Base-by-base conservation (phyloP, 2,113 vertebrate species). In the Malurus cyaneus region DNA sequence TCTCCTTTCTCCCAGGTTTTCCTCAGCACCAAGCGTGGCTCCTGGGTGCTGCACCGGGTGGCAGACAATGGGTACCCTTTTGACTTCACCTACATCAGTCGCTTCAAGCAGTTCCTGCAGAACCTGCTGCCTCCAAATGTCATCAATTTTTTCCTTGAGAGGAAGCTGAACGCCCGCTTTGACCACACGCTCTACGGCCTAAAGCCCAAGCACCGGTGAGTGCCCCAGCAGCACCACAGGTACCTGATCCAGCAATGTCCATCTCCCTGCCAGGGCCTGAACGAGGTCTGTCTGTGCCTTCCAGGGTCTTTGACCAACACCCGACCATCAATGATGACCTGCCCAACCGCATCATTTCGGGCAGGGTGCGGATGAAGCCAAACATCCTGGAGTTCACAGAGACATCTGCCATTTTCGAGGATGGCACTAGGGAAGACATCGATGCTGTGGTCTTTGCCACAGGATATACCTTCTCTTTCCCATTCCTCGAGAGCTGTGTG, bases 381-480 rank as follows among this genome's bases (percentile, higher is more conserved):
- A 98, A 98, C 16, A 71, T 99, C 86, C 96, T 44, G 61, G 94
- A 97, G 62, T 98, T 99, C 96, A 98, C 94, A 0, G 97, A 98
- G 39, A 98, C 97, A 0, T 97, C 97, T 15, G 98, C 98, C 67
- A 89, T 98, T n/a, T 99, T 99, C 59, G 98, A 98, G 52, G 99
- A 99, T 1, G 98, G 97, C 26, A 98, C 98, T 9, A 93, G 61
- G 56, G 99, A 99, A 94, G 97, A 98, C 31, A 97, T 99, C 0
- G 98, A 99, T 19, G 96, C 69, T 0, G 98, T 99, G 44, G 85
- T 99, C 59, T 99, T 99, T 46, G 99, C 99, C 81, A 99, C 99
- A 0, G 99, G 99, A 80, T 99, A 99, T 85, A 96, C 41, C 26
- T 96, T 95, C 92, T 92, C 46, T 31, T 99, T 99, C 88, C 97